Evolutionary conservation across 2,797 vertebrate genomes (phyloP).

Genomic region (Lutjanus campechanus): DNA sequence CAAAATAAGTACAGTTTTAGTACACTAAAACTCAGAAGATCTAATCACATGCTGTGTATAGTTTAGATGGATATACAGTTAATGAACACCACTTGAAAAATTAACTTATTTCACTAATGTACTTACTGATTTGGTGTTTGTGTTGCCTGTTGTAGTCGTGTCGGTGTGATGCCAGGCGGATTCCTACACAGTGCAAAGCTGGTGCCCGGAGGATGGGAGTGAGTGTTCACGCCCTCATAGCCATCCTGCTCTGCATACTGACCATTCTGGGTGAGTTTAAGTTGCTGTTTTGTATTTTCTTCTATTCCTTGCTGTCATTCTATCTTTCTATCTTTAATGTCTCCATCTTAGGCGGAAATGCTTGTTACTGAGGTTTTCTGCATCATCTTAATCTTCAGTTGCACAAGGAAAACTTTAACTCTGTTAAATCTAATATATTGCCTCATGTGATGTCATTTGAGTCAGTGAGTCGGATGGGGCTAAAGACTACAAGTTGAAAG

Average conservation of each 20-base stretch:
- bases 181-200: slow-evolving; percentile 86
- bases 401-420: background rate
- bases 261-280: slow-evolving; percentile 89
- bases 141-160: slow-evolving; percentile 77
- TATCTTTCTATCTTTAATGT: background rate
- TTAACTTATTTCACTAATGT: background rate
- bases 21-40: background rate
- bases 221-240: slow-evolving; percentile 89
- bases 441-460: slow-evolving; percentile 11
- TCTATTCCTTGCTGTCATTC: background rate
- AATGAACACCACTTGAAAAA: background rate
- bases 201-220: slow-evolving; percentile 80
- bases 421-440: background rate
- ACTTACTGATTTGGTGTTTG: background rate
- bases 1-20: background rate
- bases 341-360: background rate
- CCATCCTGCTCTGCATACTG: slow-evolving; percentile 94
- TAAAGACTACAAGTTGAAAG: background rate
- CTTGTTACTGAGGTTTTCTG: background rate
- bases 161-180: slow-evolving; percentile 86
- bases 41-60: background rate
- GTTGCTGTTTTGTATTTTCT: background rate
- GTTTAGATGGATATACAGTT: background rate
- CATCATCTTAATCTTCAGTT: background rate
- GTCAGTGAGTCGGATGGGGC: background rate